phyloP scores from a whole-genome alignment of 53 echinoderm and acorn worm species.

The Arbacia lixula region DNA sequence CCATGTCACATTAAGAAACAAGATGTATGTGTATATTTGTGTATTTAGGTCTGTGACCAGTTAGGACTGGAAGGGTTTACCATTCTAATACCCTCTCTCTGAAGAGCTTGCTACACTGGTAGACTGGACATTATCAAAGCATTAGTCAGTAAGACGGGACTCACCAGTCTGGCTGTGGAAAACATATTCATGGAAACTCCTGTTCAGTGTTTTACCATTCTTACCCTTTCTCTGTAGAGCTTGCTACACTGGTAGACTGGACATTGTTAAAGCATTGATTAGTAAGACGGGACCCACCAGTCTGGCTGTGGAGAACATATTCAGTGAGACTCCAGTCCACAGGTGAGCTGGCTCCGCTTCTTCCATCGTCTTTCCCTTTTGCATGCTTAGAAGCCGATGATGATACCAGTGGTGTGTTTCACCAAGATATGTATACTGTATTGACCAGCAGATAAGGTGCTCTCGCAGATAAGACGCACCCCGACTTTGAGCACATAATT shows the following conservation, averaged over 20 bases:
- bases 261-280: slow-evolving; percentile 61
- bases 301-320: slow-evolving; percentile 69
- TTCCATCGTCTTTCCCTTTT: no score
- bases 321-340: slow-evolving; percentile 75
- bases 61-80: no score
- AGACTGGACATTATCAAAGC: slow-evolving; percentile 59
- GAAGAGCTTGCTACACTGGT: slow-evolving; percentile 77
- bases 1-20: no score
- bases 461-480: no score
- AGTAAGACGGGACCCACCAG: slow-evolving; percentile 45
- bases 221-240: slow-evolving; percentile 56
- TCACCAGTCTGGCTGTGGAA: slow-evolving; percentile 54
- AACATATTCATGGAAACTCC: slow-evolving; percentile 80
- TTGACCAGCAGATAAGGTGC: no score
- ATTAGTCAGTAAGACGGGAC: slow-evolving; percentile 47
- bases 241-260: slow-evolving; percentile 68
- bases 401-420: no score
- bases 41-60: no score
- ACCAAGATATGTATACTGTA: no score
- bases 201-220: slow-evolving; percentile 60
- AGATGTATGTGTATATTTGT: no score
- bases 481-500: neutral
- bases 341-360: no score
- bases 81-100: slow-evolving; percentile 5
- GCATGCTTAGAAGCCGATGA: no score